Percentiles rank a stretch among this genome's conserved stretches.
These are phyloP conservation scores for Mustelus asterias DNA, from an alignment of 2,113 vertebrate species.

Conservation along the genomic window DNA sequence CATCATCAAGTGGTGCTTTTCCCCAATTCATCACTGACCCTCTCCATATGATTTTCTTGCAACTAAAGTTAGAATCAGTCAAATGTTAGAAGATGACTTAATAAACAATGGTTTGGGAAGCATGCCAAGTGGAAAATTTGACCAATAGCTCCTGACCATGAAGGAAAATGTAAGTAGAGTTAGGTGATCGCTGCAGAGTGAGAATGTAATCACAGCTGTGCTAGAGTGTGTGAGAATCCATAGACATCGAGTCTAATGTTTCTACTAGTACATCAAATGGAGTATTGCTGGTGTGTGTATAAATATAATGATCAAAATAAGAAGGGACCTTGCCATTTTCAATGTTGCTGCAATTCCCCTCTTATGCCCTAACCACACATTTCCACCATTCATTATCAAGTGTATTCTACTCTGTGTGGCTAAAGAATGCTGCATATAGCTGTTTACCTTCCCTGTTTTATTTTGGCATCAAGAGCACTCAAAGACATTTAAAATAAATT, in stretches of 20 bases:
- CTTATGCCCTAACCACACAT: not conserved
- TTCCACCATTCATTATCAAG: not conserved
- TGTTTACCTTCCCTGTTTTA: not conserved
- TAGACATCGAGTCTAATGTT: not conserved
- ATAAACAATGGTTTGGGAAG: not conserved
- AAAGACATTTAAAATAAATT: not conserved
- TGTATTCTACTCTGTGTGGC: not conserved
- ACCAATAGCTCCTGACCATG: not conserved
- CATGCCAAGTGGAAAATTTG: not conserved
- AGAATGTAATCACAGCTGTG: not conserved
- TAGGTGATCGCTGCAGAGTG: not conserved
- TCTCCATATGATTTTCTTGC: not conserved
- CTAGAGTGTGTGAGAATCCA: not conserved
- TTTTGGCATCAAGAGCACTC: not conserved
- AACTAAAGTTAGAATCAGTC: not conserved
- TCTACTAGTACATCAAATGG: not conserved
- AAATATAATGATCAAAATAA: slow-evolving; percentile 10
- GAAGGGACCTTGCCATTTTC: not conserved
- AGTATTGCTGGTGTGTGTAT: not conserved
- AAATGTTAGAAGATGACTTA: not conserved
- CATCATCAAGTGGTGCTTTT: not conserved
- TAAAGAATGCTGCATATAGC: not conserved
- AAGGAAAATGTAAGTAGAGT: not conserved
- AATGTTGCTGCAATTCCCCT: not conserved
- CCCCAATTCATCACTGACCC: not conserved